phyloP scores from a whole-genome alignment of 2,888 invertebrate genomes.

The Caenorhabditis panamensis region DNA sequence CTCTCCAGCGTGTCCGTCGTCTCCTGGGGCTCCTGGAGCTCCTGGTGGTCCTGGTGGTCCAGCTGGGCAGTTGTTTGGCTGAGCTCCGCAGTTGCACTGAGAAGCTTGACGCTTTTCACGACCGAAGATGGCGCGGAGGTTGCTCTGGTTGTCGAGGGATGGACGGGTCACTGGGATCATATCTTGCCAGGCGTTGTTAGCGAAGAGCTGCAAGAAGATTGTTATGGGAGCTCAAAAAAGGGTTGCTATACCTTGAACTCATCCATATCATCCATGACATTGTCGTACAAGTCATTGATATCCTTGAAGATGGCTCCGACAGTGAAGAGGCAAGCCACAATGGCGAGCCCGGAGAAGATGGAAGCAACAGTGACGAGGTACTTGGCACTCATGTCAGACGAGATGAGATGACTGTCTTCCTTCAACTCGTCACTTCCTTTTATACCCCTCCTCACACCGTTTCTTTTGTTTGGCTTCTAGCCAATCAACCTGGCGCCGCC shows the following conservation, averaged over 20 bases:
- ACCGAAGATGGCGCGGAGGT: slow-evolving; percentile 59
- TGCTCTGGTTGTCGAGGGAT: slow-evolving; percentile 49
- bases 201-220: slow-evolving; percentile 42
- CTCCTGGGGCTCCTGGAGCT: slow-evolving; percentile 67
- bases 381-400: slow-evolving; percentile 56
- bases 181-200: slow-evolving; percentile 65
- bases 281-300: slow-evolving; percentile 66
- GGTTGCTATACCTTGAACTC: slow-evolving; percentile 56
- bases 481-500: slow-evolving; percentile 25
- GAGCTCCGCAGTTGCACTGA: slow-evolving; percentile 65
- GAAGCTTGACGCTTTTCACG: slow-evolving; percentile 65
- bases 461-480: slow-evolving; percentile 26
- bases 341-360: slow-evolving; percentile 54
- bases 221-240: not conserved
- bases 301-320: slow-evolving; percentile 66
- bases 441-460: slow-evolving; percentile 28
- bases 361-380: slow-evolving; percentile 60
- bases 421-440: slow-evolving; percentile 23
- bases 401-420: slow-evolving; percentile 42
- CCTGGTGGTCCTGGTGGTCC: slow-evolving; percentile 74
- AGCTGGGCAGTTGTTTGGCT: slow-evolving; percentile 66
- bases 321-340: slow-evolving; percentile 61
- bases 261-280: slow-evolving; percentile 66
- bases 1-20: slow-evolving; percentile 66
- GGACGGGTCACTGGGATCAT: slow-evolving; percentile 65